Percentiles rank a stretch among this genome's conserved stretches.
Conservation (phyloP, 2,797 vertebrate genomes). For the Bovichtus diacanthus region DNA sequence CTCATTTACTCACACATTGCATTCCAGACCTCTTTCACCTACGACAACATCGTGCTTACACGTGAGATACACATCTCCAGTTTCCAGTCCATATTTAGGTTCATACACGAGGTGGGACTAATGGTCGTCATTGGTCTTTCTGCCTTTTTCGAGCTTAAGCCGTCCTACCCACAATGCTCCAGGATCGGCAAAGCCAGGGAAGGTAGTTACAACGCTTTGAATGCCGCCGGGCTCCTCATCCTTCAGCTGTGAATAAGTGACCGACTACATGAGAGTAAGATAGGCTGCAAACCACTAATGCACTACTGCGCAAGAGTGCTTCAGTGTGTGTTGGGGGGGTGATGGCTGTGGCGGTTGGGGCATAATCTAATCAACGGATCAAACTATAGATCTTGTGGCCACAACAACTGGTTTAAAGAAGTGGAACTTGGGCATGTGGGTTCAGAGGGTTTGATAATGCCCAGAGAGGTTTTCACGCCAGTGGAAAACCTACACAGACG, state of each 20-base stretch:
- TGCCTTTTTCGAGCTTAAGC: not conserved
- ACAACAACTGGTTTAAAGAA: constrained; percentile 50
- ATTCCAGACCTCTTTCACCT: not conserved
- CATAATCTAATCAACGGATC: constrained; percentile 92
- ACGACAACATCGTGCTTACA: not conserved
- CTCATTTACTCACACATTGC: not conserved
- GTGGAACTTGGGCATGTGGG: not conserved
- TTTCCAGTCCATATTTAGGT: not conserved
- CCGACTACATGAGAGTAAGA: constrained; percentile 12
- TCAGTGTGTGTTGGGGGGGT: constrained; percentile 32
- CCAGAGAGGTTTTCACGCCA: not conserved
- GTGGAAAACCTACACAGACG: not conserved
- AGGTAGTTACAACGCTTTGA: constrained; percentile 69
- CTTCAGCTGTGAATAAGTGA: constrained; percentile 47
- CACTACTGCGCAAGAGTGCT: not conserved
- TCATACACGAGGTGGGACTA: not conserved
- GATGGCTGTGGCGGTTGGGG: constrained; percentile 75
- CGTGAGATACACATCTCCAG: not conserved
- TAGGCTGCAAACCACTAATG: constrained; percentile 22
- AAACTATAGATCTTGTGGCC: constrained; percentile 86
- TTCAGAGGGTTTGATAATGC: not conserved
- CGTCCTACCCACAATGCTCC: constrained; percentile 1
- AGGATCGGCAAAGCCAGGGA: not conserved
- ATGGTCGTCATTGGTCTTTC: not conserved
- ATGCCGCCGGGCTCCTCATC: constrained; percentile 65